Base-by-base conservation (phyloP, 2,888 invertebrate species). In the Criorhina ranunculi region DNA sequence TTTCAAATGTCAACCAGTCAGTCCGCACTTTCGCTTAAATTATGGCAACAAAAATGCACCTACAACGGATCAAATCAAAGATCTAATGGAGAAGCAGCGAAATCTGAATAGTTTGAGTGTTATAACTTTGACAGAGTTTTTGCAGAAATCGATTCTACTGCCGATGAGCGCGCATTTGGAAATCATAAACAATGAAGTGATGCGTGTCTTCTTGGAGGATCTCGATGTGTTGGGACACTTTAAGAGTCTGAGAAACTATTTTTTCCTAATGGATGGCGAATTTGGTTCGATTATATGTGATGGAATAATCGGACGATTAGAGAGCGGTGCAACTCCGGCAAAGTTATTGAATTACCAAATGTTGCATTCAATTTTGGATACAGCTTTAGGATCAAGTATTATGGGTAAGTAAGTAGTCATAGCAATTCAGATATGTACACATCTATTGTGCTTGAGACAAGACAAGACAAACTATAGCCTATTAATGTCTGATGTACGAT, bases 251-350 rank as follows among this genome's bases (percentile, higher is more conserved):
- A 93, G 95, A 53, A 95, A 95, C 89, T 96, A 95, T 88, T 96
- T 95, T 90, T 96, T 96, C 88, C 90, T 96, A 24, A 93, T 96
- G 93, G 96, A 96, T 87, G 96, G 96, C 0, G 96, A 96, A 90
- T 96, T 96, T 90, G 95, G 95, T 0, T 94, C 94, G 35, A 94
- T 94, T 87, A 94, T 96, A 12, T 95, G 95, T 37, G 93, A 94
- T 60, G 95, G 95, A 86, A 91, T 96, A 76, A 95, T 96, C 86
- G 92, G 93, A 0, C 94, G 94, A 83, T 90, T 96, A 62, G 94
- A 95, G 69, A 93, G 93, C n/a, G 94, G 94, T 0, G 91, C 94
- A 31, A 93, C 93, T 87, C 95, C 96, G 0, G 92, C 93, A 11
- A 95, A 95, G 88, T 89, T 96, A 76, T 93, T 96, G 77, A 95